Base-by-base conservation (phyloP, 2,888 invertebrate species). In the Tridacna gigas region DNA sequence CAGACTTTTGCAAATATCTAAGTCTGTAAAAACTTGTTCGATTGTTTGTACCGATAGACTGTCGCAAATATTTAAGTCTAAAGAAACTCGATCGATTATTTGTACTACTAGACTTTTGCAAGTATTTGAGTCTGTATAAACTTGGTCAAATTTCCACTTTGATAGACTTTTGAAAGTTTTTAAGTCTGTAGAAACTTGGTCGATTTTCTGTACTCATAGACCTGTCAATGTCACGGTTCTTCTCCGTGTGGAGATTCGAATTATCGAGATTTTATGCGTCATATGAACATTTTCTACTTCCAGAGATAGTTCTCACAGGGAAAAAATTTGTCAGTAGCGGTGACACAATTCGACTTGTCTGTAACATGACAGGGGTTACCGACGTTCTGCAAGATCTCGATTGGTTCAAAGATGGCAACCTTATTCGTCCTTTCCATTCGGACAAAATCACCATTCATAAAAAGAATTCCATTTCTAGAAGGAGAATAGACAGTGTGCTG, bases 371-470 rank as follows among this genome's bases (percentile, higher is more conserved):
- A 0, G 88, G 88, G 26, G 77, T 65, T 15, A 69, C 80, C 12
- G 88, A 88, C 48, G 80, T 83, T 12, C 81, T 86, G 25, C 87
- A 87, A 61, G 87, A 84, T 74, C 48, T 89, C 1, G 86, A 86
- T 51, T 89, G 89, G 89, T 89, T 84, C 63, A 89, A 86, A 61
- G 76, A 89, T 75, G 87, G 89, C 0, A 71, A 77, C 51, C 47
- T 81, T 47, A 51, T 89, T 71, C 79, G 82, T 47, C 79, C 81
- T n/a, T 77, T 71, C 25, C 25, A 47, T 18, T 71, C 75, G 37
- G 60, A 80, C 20, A 86, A 81, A 80, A 82, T 85, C 45, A 22
- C 74, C 15, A 84, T 88, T 37, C 71, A 73, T 48, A 85, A 86
- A 77, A 80, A 84, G 48, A 85, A 61, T 20, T 86, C 83, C 22